Evolutionary conservation across 2,113 vertebrate genomes (phyloP).

Genomic region (Sebastes fasciatus): DNA sequence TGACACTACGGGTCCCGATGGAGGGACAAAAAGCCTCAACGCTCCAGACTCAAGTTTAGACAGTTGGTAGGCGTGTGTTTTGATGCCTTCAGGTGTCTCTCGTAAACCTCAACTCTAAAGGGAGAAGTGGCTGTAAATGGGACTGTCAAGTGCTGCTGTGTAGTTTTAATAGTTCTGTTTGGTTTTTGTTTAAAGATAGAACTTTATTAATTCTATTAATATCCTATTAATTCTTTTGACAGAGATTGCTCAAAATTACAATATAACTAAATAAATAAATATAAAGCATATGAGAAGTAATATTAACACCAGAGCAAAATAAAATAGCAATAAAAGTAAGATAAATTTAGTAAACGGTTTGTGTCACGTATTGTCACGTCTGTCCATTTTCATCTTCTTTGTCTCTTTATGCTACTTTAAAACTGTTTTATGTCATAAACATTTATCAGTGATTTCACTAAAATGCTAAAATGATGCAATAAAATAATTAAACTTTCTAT

Average conservation of each 20-base stretch:
- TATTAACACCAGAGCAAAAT: no score
- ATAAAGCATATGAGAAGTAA: no score
- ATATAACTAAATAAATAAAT: no score
- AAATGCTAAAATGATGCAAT: not conserved
- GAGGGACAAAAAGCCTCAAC: conserved; percentile 18
- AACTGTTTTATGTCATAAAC: no score
- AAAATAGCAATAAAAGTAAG: no score
- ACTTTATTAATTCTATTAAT: not conserved
- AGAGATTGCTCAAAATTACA: no score
- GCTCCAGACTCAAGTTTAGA: not conserved
- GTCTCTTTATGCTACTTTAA: no score
- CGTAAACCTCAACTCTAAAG: not conserved
- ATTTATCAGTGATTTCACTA: no score
- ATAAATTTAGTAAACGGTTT: no score
- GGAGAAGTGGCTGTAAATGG: not conserved
- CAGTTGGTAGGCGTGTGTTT: conserved; percentile 14
- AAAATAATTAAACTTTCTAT: not conserved
- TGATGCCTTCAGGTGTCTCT: conserved; percentile 21
- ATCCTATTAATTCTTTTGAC: no score
- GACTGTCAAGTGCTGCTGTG: not conserved
- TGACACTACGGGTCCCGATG: not conserved
- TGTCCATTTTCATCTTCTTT: not conserved
- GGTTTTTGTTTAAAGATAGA: not conserved
- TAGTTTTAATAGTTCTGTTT: not conserved
- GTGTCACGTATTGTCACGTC: no score